Conservation (phyloP, 1,140 invertebrate genomes). For the Oscheius sp. region DNA sequence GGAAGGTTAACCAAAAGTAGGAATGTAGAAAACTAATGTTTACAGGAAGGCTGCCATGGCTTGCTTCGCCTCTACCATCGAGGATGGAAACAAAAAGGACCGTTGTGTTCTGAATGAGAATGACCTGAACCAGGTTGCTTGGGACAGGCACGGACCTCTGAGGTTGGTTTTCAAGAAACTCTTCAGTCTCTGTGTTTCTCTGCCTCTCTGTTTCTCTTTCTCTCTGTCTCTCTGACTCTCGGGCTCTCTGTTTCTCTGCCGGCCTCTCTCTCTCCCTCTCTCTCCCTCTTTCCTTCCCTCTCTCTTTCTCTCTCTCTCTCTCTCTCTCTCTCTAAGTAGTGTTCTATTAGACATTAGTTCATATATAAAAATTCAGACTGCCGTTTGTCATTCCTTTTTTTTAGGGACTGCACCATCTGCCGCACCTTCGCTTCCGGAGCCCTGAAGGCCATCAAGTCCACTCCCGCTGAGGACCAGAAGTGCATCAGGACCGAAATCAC, state of each 20-base stretch:
- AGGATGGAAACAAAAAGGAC: conserved; percentile 57
- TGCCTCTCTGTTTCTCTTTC: too few species aligned
- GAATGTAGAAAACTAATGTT: background rate
- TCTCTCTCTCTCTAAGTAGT: too few species aligned
- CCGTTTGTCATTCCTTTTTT: too few species aligned
- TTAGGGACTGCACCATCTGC: conserved; percentile 59
- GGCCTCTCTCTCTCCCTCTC: too few species aligned
- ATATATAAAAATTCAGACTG: too few species aligned
- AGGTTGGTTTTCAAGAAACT: too few species aligned
- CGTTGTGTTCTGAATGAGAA: conserved; percentile 55
- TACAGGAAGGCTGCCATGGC: conserved; percentile 52
- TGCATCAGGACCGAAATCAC: conserved; percentile 58
- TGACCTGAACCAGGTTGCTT: conserved; percentile 56
- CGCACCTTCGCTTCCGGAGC: conserved; percentile 58
- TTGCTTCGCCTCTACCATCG: conserved; percentile 57
- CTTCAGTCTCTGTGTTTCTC: too few species aligned
- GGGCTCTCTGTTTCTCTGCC: too few species aligned
- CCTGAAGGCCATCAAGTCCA: conserved; percentile 58
- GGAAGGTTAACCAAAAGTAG: conserved; percentile 20
- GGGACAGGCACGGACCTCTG: conserved; percentile 56
- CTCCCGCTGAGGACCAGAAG: conserved; percentile 59
- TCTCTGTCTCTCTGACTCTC: too few species aligned
- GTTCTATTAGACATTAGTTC: too few species aligned
- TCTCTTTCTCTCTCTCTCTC: too few species aligned
- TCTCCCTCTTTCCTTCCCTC: too few species aligned